A percentile compares a stretch with the other conserved stretches of the same genome.
These are phyloP conservation scores for Lingula anatina DNA, from an alignment of 2,888 invertebrate genomes.

Conservation along the genomic window DNA sequence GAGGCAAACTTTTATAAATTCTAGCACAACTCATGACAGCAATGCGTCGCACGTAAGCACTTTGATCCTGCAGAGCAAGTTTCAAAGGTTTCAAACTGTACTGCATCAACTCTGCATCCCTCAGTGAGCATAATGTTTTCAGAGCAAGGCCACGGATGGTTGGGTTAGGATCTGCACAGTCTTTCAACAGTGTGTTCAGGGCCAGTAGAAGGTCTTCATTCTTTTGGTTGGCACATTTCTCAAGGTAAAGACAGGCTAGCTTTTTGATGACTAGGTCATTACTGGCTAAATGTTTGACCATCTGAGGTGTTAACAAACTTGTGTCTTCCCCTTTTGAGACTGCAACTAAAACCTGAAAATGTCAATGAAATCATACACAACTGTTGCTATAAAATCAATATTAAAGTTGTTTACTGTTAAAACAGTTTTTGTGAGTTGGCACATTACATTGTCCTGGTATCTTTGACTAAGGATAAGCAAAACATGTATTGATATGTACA, in stretches of 20 bases:
- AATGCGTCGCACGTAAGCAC: conserved; percentile 39
- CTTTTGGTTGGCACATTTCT: conserved; percentile 16
- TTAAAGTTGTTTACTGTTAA: too few relatives aligned
- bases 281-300: conserved; percentile 38
- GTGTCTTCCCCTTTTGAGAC: conserved; percentile 16
- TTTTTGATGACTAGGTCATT: conserved; percentile 39
- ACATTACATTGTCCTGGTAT: too few relatives aligned
- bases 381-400: too few relatives aligned
- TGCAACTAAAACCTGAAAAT: conserved; percentile 56
- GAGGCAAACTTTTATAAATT: conserved; percentile 13
- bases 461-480: too few relatives aligned
- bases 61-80: conserved; percentile 33
- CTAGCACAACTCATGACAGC: conserved; percentile 28
- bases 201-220: conserved; percentile 40
- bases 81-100: conserved; percentile 21
- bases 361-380: too few relatives aligned
- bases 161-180: conserved; percentile 44
- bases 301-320: conserved; percentile 23
- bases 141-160: conserved; percentile 40
- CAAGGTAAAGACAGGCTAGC: conserved; percentile 28
- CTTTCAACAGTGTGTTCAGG: conserved; percentile 43
- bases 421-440: too few relatives aligned
- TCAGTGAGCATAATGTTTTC: conserved; percentile 30
- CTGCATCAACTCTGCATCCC: conserved; percentile 25
- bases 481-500: too few relatives aligned